A percentile compares a stretch with the other conserved stretches of the same genome.
Conservation (phyloP, 2,888 invertebrate species). For the Xylophagus ater region DNA sequence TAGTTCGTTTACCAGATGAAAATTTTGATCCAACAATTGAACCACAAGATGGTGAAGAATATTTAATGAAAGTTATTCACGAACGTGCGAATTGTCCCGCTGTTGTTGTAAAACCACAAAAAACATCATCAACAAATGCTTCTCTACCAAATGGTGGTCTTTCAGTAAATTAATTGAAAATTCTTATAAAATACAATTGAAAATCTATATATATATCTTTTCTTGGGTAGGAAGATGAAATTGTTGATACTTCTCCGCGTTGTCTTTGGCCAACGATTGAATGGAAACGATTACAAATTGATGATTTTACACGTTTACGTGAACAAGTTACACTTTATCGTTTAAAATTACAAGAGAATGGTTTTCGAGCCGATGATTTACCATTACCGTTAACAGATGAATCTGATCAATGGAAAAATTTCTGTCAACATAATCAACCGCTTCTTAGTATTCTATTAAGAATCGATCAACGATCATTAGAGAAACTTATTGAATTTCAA, state of each 20-base stretch:
- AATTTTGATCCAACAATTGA: conserved; percentile 29
- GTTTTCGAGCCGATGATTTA: conserved; percentile 18
- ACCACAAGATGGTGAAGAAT: conserved; percentile 34
- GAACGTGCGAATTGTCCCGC: conserved; percentile 34
- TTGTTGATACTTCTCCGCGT: conserved; percentile 20
- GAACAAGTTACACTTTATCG: conserved; percentile 23
- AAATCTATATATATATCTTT: conserved; percentile 1
- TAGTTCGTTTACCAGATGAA: conserved; percentile 28
- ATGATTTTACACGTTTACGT: conserved; percentile 26
- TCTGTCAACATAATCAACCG: conserved; percentile 29
- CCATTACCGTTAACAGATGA: conserved; percentile 26
- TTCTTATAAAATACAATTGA: no score
- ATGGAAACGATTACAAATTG: conserved; percentile 30
- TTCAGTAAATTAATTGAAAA: no score
- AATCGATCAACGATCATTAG: conserved; percentile 31
- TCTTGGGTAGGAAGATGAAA: conserved; percentile 14
- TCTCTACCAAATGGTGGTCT: not conserved
- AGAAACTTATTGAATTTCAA: conserved; percentile 29
- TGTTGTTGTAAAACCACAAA: conserved; percentile 28
- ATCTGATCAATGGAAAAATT: conserved; percentile 25
- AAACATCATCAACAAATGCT: not conserved
- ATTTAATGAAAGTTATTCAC: conserved; percentile 32
- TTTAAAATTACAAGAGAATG: conserved; percentile 17
- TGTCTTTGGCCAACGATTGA: conserved; percentile 31
- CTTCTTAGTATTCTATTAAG: conserved; percentile 29